Evolutionary conservation across 2,888 invertebrate species (phyloP).

Genomic region (Apantesis nais): DNA sequence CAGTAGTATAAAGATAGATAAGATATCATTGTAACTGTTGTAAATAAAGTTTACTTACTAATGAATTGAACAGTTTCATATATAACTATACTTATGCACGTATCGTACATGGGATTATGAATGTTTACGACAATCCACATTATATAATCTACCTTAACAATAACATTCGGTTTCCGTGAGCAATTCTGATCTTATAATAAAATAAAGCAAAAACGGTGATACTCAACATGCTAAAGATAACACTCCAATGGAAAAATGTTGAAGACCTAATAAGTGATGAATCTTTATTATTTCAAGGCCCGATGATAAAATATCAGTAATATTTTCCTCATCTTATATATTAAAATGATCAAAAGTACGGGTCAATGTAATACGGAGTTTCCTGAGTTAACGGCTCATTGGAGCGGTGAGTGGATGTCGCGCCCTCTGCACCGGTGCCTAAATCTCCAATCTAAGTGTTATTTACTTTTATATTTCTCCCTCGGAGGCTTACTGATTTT

Average conservation of each 20-base stretch:
- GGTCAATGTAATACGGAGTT: conserved; percentile 57
- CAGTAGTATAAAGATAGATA: too few relatives aligned
- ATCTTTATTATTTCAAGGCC: conserved; percentile 29
- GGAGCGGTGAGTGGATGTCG: conserved; percentile 56
- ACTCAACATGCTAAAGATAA: neutral
- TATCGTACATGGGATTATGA: neutral
- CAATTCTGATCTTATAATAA: neutral
- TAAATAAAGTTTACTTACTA: too few relatives aligned
- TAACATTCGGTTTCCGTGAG: neutral
- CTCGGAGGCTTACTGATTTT: conserved; percentile 79
- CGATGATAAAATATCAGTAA: conserved; percentile 37
- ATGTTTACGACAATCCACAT: neutral
- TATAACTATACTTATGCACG: neutral
- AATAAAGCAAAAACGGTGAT: neutral
- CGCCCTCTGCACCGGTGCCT: conserved; percentile 59
- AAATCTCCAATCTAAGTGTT: conserved; percentile 78
- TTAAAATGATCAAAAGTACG: conserved; percentile 59
- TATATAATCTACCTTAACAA: neutral
- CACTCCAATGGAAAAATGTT: neutral
- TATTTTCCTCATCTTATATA: conserved; percentile 47
- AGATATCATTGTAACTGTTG: too few relatives aligned
- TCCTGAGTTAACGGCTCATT: conserved; percentile 60
- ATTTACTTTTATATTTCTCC: conserved; percentile 81
- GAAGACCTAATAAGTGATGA: conserved; percentile 16
- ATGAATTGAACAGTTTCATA: too few relatives aligned